Conservation (phyloP, 35 echinoderm and acorn worm genomes). For the Acanthaster planci region DNA sequence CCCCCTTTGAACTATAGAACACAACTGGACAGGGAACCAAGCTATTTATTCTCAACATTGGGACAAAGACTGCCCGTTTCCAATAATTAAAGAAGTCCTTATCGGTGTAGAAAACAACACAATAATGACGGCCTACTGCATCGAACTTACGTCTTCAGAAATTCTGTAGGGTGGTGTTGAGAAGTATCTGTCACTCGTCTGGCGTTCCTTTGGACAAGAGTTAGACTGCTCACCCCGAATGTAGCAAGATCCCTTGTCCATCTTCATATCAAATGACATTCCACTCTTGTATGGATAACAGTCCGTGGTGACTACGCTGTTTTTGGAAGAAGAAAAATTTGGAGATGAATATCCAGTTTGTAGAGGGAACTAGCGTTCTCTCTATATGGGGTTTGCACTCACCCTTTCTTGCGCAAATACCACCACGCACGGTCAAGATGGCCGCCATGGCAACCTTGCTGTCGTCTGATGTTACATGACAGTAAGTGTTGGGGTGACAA, state of each 20-base stretch:
- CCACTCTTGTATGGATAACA: constrained; percentile 94
- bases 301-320: constrained; percentile 79
- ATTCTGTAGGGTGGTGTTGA: constrained; percentile 89
- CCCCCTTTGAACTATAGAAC: no score
- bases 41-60: no score
- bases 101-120: no score
- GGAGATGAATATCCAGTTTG: no score
- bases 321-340: no score
- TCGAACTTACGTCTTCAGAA: constrained; percentile 67
- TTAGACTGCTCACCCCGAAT: background rate
- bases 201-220: constrained; percentile 48
- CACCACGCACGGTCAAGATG: constrained; percentile 91
- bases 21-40: no score
- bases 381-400: constrained; percentile 18
- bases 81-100: no score
- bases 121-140: no score
- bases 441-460: constrained; percentile 86
- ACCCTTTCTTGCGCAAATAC: constrained; percentile 86
- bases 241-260: constrained; percentile 62
- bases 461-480: constrained; percentile 79
- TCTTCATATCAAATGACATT: constrained; percentile 53
- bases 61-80: no score
- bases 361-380: no score
- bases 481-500: constrained; percentile 90
- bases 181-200: constrained; percentile 48